Conservation (phyloP, 2,113 vertebrate species). For the Hemicordylus capensis region DNA sequence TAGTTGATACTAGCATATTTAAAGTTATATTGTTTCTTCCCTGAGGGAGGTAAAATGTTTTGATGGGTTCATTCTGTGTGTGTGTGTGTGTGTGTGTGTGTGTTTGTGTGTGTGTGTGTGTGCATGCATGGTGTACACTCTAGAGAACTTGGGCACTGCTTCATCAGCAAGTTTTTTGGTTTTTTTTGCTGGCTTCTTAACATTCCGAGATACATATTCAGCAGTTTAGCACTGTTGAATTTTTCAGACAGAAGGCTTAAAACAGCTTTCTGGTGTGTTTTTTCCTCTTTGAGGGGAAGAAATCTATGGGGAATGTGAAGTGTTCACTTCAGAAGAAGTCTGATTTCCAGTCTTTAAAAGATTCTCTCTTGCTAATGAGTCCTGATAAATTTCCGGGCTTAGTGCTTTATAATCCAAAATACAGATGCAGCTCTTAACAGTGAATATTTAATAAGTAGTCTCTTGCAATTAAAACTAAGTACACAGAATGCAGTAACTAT, state of each 20-base stretch:
- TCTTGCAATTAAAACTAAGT: constrained; percentile 55
- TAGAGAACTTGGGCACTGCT: constrained; percentile 44
- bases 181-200: constrained; percentile 46
- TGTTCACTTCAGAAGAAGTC: constrained; percentile 66
- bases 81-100: no score
- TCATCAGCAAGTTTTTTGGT: constrained; percentile 40
- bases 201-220: constrained; percentile 30
- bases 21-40: neutral
- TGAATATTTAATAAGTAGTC: constrained; percentile 61
- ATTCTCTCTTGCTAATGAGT: constrained; percentile 68
- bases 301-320: constrained; percentile 54
- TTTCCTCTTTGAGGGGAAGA: constrained; percentile 24
- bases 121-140: constrained; percentile 14
- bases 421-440: constrained; percentile 45
- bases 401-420: constrained; percentile 53
- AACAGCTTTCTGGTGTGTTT: constrained; percentile 30
- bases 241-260: constrained; percentile 46
- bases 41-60: constrained; percentile 3
- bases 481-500: neutral
- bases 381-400: constrained; percentile 64
- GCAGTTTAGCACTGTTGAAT: constrained; percentile 38
- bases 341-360: constrained; percentile 70
- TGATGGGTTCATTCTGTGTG: rapidly evolving
- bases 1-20: neutral
- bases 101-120: no score